A percentile compares a stretch with the other conserved stretches of the same genome.
Evolutionary conservation across 53 echinoderm and acorn worm species (phyloP).

Genomic region (Apostichopus leukothele): DNA sequence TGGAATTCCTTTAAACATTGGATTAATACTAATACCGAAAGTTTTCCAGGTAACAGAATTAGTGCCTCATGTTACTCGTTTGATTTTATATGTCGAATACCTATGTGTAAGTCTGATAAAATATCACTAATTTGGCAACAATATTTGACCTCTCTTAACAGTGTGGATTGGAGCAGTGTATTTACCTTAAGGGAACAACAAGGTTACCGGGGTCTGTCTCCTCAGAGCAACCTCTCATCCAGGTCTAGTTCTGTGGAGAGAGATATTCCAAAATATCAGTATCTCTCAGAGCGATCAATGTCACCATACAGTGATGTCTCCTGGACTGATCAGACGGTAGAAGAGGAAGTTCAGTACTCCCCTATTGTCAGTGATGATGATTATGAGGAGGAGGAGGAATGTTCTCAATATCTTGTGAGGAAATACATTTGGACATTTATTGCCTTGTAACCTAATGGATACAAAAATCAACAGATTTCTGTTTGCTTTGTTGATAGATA

Average conservation of each 20-base stretch:
- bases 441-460: too few species aligned
- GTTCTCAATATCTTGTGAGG: too few species aligned
- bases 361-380: slow-evolving; percentile 35
- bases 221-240: slow-evolving; percentile 31
- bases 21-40: too few species aligned
- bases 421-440: too few species aligned
- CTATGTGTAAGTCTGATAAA: too few species aligned
- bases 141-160: background rate
- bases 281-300: background rate
- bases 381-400: background rate
- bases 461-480: too few species aligned
- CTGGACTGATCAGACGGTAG: background rate
- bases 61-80: too few species aligned
- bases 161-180: slow-evolving; percentile 40
- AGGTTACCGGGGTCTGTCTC: slow-evolving; percentile 31
- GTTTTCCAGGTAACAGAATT: too few species aligned
- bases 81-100: too few species aligned
- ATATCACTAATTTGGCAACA: too few species aligned
- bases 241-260: slow-evolving; percentile 26
- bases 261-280: slow-evolving; percentile 29
- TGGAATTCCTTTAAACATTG: too few species aligned
- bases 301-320: slow-evolving; percentile 28
- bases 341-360: slow-evolving; percentile 4
- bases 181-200: slow-evolving; percentile 32
- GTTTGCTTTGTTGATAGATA: too few species aligned